Evolutionary conservation across 2,113 vertebrate species (phyloP).

Genomic region (Pandion haliaetus): DNA sequence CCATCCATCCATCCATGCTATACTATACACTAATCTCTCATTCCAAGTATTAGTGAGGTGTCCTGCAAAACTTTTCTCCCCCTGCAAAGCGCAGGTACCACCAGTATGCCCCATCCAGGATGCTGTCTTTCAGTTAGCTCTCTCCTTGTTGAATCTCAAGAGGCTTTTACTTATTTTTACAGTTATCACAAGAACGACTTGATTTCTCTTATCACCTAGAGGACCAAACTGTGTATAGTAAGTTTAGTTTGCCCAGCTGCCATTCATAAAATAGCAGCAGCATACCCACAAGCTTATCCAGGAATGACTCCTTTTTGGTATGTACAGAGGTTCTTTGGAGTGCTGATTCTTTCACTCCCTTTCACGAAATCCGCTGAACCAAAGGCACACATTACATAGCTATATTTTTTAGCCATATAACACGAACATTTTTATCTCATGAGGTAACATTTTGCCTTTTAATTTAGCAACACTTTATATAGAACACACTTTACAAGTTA

Average conservation of each 20-base stretch:
- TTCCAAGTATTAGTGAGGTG: not conserved
- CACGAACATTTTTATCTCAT: not conserved
- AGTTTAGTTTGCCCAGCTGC: not conserved
- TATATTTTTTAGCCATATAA: not conserved
- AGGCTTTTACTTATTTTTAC: not conserved
- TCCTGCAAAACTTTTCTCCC: not conserved
- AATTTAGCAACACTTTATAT: not conserved
- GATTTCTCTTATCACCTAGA: not conserved
- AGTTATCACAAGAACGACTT: not conserved
- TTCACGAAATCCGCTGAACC: not conserved
- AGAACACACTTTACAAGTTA: not conserved
- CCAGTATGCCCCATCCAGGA: not conserved
- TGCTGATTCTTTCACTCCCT: not conserved
- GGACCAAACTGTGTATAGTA: not conserved
- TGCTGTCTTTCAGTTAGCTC: not conserved
- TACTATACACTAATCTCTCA: not conserved
- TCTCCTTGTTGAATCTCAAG: not conserved
- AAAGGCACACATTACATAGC: not conserved
- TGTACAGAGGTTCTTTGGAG: not conserved
- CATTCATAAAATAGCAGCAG: not conserved
- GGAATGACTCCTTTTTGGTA: not conserved
- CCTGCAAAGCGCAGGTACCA: accelerated
- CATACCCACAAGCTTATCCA: not conserved
- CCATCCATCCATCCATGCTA: not conserved
- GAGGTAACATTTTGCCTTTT: not conserved